A percentile compares a stretch with the other conserved stretches of the same genome.
Evolutionary conservation across 2,797 vertebrate genomes (phyloP).

Genomic region (Eulemur rubriventer): DNA sequence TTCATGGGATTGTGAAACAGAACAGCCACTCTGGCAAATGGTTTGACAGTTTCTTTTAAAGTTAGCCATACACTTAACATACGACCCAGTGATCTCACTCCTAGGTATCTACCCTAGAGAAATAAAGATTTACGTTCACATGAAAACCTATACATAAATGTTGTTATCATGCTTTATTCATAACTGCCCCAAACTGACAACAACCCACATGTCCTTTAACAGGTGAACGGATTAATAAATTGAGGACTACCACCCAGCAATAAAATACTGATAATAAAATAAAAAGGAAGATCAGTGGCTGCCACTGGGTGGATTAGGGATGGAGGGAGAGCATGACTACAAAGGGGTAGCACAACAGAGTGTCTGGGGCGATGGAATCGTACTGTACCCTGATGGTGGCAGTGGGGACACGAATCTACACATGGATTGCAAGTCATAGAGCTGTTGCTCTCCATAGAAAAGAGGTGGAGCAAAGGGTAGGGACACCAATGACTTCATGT

Average conservation of each 20-base stretch:
- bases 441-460: neutral
- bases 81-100: neutral
- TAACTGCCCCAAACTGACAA: neutral
- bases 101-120: neutral
- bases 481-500: neutral
- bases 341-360: accelerated
- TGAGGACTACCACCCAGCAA: neutral
- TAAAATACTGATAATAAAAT: neutral
- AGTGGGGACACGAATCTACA: neutral
- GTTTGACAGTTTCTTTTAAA: neutral
- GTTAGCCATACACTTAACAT: neutral
- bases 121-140: neutral
- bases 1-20: neutral
- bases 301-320: neutral
- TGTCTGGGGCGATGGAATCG: neutral
- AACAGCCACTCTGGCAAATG: neutral
- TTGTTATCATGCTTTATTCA: neutral
- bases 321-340: neutral
- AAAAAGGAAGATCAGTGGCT: neutral
- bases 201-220: neutral
- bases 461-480: neutral
- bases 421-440: neutral
- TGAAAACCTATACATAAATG: neutral
- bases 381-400: neutral
- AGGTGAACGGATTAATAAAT: neutral